Evolutionary conservation across 2,888 invertebrate genomes (phyloP).

Genomic region (Sinopyrophorus schimmeli): DNA sequence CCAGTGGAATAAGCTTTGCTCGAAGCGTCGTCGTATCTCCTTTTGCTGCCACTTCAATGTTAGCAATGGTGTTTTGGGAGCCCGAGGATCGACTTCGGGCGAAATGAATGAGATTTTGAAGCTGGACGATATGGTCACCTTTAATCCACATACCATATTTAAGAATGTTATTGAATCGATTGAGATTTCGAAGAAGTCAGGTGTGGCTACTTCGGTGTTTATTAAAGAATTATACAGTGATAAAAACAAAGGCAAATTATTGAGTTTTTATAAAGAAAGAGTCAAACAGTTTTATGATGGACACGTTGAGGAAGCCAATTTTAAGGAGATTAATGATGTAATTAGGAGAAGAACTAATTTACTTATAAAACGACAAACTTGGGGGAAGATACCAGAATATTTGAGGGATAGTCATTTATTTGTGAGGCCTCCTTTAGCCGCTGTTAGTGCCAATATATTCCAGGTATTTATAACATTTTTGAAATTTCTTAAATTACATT

Average conservation of each 20-base stretch:
- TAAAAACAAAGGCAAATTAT: slow-evolving; percentile 74
- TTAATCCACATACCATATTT: slow-evolving; percentile 85
- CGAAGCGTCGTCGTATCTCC: slow-evolving; percentile 82
- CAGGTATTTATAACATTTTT: slow-evolving; percentile 61
- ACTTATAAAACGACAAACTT: slow-evolving; percentile 76
- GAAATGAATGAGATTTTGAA: slow-evolving; percentile 87
- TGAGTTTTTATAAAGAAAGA: slow-evolving; percentile 86
- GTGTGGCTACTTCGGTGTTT: slow-evolving; percentile 78
- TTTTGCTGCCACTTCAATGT: slow-evolving; percentile 80
- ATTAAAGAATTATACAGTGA: slow-evolving; percentile 84
- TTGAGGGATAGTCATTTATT: slow-evolving; percentile 72
- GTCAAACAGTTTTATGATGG: slow-evolving; percentile 87
- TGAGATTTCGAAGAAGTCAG: slow-evolving; percentile 67
- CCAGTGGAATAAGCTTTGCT: slow-evolving; percentile 71
- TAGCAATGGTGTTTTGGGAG: slow-evolving; percentile 92
- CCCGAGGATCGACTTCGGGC: slow-evolving; percentile 82
- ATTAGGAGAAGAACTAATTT: slow-evolving; percentile 81
- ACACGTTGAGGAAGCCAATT: slow-evolving; percentile 82
- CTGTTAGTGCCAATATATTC: slow-evolving; percentile 80
- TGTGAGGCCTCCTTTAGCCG: slow-evolving; percentile 76
- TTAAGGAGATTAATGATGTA: slow-evolving; percentile 79
- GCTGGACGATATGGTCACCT: slow-evolving; percentile 85
- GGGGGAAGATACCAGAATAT: slow-evolving; percentile 76
- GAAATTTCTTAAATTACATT: slow-evolving; percentile 10
- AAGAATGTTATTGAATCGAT: slow-evolving; percentile 85